Evolutionary conservation across 2,888 invertebrate species (phyloP).

Genomic region (Folsomia candida): DNA sequence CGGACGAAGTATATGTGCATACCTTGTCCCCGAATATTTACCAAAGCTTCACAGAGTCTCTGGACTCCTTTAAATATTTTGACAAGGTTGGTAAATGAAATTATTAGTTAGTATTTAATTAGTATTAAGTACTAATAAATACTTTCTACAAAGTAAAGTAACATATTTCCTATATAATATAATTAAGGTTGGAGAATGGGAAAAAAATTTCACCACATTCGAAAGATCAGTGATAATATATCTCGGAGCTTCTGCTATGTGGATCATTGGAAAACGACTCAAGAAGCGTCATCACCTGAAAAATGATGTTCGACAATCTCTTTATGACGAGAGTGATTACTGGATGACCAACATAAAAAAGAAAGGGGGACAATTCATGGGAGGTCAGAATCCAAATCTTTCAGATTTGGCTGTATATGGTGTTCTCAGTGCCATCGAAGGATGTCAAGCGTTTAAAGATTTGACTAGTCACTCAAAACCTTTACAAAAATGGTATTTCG

Average conservation of each 20-base stretch:
- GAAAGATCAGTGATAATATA: conserved; percentile 85
- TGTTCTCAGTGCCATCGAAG: conserved; percentile 86
- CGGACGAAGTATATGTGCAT: conserved; percentile 85
- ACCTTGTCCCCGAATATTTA: conserved; percentile 95
- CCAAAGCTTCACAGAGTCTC: conserved; percentile 75
- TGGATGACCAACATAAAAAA: conserved; percentile 73
- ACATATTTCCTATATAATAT: conserved; percentile 16
- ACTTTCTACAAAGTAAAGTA: background rate
- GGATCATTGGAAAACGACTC: conserved; percentile 79
- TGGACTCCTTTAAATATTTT: conserved; percentile 92
- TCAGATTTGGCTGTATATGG: conserved; percentile 92
- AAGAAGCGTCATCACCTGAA: conserved; percentile 80
- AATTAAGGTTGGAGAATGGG: conserved; percentile 79
- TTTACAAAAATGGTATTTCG: conserved; percentile 51
- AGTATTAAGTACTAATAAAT: conserved; percentile 12
- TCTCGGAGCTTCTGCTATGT: conserved; percentile 92
- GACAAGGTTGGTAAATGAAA: conserved; percentile 60
- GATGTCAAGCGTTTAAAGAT: conserved; percentile 85
- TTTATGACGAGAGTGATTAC: conserved; percentile 81
- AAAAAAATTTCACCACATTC: conserved; percentile 78
- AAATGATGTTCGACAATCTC: conserved; percentile 81
- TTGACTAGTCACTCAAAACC: conserved; percentile 71
- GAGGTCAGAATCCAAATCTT: conserved; percentile 80
- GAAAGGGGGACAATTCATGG: conserved; percentile 72
- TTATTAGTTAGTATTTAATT: conserved; percentile 3